Evolutionary conservation across 2,113 vertebrate genomes (phyloP).

Genomic region (Clarias batrachus): DNA sequence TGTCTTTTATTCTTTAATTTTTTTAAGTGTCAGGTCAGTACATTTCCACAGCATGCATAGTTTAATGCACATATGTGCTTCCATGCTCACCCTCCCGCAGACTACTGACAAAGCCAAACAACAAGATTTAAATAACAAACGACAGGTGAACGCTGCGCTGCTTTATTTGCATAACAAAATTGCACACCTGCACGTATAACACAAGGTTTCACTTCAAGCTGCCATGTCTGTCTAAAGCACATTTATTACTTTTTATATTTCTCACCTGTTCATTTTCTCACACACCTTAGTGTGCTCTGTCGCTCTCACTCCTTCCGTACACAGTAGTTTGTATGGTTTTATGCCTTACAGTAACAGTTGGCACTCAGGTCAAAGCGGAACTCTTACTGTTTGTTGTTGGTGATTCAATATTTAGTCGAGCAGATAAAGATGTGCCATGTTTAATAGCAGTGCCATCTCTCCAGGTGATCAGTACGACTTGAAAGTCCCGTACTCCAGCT

Average conservation of each 20-base stretch:
- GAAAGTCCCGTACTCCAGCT: conserved; percentile 20
- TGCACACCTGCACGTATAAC: conserved; percentile 30
- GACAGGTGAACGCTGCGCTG: conserved; percentile 31
- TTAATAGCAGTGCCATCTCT: conserved; percentile 31
- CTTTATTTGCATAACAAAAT: conserved; percentile 29
- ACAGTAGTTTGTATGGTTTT: not conserved
- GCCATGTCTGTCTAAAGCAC: no score
- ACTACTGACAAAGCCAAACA: not conserved
- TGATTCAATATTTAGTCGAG: conserved; percentile 75
- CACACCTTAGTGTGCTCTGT: not conserved
- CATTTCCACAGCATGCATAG: not conserved
- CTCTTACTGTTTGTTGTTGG: conserved; percentile 65
- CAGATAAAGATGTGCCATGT: conserved; percentile 31
- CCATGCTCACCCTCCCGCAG: not conserved
- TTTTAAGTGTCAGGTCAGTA: not conserved
- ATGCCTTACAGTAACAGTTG: conserved; percentile 70
- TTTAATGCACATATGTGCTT: not conserved
- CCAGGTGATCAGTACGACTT: conserved; percentile 14
- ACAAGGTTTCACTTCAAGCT: not conserved
- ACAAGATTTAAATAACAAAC: conserved; percentile 32
- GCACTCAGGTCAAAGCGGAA: conserved; percentile 58
- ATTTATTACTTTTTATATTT: not conserved
- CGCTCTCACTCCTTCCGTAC: not conserved
- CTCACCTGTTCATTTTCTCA: not conserved
- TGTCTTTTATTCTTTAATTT: not conserved